These are phyloP conservation scores for Diplosoma virens DNA, from an alignment of 23 tunicate species.

Conservation along the genomic window DNA sequence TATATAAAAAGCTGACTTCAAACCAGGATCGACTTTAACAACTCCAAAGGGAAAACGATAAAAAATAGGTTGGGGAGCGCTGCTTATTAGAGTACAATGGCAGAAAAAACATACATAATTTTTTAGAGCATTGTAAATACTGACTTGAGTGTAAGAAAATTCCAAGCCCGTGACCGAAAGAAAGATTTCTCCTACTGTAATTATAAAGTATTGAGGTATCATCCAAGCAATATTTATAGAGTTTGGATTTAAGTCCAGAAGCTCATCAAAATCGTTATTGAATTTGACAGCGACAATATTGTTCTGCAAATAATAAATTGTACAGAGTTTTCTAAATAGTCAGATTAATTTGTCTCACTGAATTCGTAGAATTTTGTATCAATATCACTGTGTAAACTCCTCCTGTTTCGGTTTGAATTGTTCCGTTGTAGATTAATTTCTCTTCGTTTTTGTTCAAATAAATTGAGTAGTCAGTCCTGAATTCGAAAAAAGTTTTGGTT, in stretches of 20 bases:
- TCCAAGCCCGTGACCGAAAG: conserved; percentile 77
- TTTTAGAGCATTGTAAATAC: no score
- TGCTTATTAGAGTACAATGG: no score
- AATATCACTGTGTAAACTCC: conserved; percentile 19
- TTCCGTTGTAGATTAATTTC: neutral
- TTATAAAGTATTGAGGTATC: conserved; percentile 74
- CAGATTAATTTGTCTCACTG: no score
- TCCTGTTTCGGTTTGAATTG: conserved; percentile 2
- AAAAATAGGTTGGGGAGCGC: no score
- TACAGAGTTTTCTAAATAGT: no score
- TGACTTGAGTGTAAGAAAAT: conserved; percentile 82
- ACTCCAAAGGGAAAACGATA: no score
- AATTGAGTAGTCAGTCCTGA: neutral
- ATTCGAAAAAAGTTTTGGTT: neutral
- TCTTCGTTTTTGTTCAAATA: no score
- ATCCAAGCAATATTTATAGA: conserved; percentile 82
- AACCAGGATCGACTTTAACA: no score
- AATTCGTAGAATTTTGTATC: neutral
- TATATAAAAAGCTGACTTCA: no score
- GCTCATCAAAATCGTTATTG: neutral
- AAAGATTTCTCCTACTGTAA: conserved; percentile 84
- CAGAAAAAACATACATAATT: no score
- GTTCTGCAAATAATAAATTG: neutral
- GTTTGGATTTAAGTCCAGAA: conserved; percentile 52
- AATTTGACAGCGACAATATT: neutral